Base-by-base conservation (phyloP, 2,797 vertebrate species). In the Adelosebastes latens region DNA sequence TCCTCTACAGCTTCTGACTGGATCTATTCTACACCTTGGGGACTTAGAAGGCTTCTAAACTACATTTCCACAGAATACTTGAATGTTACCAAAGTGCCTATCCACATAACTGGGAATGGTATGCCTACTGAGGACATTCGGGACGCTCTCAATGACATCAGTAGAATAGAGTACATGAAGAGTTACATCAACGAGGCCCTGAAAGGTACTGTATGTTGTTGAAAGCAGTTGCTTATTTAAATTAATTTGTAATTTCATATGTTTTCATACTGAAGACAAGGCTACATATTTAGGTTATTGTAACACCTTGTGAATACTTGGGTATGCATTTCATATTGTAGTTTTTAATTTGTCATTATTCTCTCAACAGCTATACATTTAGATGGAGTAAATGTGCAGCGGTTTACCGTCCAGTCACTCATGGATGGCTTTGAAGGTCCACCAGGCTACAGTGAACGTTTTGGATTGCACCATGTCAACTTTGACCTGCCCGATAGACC, bases 21-120 rank as follows among this genome's bases (percentile, higher is more conserved):
- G 95, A 95, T 99, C 82, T 94, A 77, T 0, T 92, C 97, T 31
- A 95, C 95, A 49, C 98, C 98, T 0, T 97, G 97, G 97, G 97
- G 97, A 1, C 92, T 99, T 58, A 93, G 98, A 16, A 93, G 96
- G 72, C 93, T 99, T 79, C 90, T 99, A 42, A 95, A 93, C 20
- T 98, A 97, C 87, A 95, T 97, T 36, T 95, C 96, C 32, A 82
- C 87, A 71, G 96, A 97, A 75, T 98, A 97, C 32, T 94, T 95
- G 6, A 90, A 77, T 4, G 87, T 85, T 49, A 91, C 88, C 22
- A 93, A 89, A 52, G 89, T 98, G 36, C 97, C 97, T 0, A 94
- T 98, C 86, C 96, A 97, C 81, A 93, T 99, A 86, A 97, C 96
- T 73, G 97, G 96, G 6, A 97, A 96, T 49, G 97, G 98, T n/a